phyloP scores from a whole-genome alignment of 37 sponge, comb jelly and placozoan genomes.

The Ephydatia muelleri region DNA sequence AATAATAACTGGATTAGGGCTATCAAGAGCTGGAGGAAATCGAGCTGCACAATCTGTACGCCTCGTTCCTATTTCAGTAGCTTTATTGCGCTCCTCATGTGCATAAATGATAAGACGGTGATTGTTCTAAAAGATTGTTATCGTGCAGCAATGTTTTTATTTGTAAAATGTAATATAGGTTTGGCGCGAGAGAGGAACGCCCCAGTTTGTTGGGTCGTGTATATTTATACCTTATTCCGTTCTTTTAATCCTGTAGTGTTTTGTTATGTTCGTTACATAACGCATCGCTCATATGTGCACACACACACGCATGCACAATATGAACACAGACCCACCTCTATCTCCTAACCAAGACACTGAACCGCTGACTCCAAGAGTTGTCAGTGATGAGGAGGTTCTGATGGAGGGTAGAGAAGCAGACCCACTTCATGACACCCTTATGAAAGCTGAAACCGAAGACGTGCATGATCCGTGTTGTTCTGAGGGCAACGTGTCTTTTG shows the following conservation, averaged over 20 bases:
- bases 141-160: neutral
- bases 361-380: neutral
- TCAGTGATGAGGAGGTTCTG: slow-evolving; percentile 5
- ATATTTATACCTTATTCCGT: too few species aligned
- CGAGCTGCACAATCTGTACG: neutral
- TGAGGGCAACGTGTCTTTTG: slow-evolving; percentile 45
- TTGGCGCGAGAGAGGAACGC: too few species aligned
- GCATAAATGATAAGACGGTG: neutral
- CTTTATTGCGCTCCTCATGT: neutral
- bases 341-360: neutral
- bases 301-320: too few species aligned
- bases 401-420: slow-evolving; percentile 15
- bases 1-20: neutral
- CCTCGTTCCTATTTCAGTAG: neutral
- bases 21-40: neutral
- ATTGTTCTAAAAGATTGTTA: neutral
- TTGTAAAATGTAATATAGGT: too few species aligned
- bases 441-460: slow-evolving; percentile 4
- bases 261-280: too few species aligned
- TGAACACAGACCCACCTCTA: neutral
- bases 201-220: too few species aligned
- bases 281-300: too few species aligned
- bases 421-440: neutral
- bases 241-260: too few species aligned
- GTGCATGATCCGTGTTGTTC: slow-evolving; percentile 58